phyloP scores from a whole-genome alignment of 2,797 vertebrate genomes.

The Discoglossus pictus region DNA sequence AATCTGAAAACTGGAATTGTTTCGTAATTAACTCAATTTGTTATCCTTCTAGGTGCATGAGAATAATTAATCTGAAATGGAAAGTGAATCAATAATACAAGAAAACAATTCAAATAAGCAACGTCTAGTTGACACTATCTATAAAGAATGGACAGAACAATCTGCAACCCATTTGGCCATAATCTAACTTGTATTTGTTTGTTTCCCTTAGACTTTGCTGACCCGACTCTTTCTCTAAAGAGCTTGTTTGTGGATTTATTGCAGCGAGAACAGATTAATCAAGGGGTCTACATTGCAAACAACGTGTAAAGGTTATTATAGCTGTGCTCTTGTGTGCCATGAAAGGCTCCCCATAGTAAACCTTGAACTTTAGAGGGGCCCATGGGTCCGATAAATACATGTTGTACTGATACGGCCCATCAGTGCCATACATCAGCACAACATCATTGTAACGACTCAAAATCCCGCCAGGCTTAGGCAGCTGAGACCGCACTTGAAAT shows the following conservation, averaged over 20 bases:
- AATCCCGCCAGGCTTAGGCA: not conserved
- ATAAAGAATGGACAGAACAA: no score
- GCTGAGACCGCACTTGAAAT: not conserved
- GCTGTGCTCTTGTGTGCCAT: not conserved
- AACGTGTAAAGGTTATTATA: slow-evolving; percentile 6
- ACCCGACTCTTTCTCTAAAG: not conserved
- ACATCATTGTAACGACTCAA: not conserved
- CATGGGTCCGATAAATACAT: not conserved
- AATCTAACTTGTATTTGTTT: not conserved
- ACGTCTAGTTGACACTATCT: no score
- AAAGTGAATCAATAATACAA: not conserved
- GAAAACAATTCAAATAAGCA: not conserved
- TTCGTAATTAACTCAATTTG: slow-evolving; percentile 3
- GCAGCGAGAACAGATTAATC: not conserved
- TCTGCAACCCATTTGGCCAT: no score
- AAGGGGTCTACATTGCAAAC: not conserved
- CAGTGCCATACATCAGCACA: not conserved
- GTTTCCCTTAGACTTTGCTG: not conserved
- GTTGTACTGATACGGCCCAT: not conserved
- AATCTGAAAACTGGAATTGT: not conserved
- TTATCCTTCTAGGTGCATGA: not conserved
- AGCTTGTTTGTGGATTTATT: not conserved
- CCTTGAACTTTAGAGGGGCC: slow-evolving; percentile 11
- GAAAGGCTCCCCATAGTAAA: slow-evolving; percentile 12
- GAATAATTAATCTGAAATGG: not conserved